Evolutionary conservation across 2,888 invertebrate genomes (phyloP), one percentile per base, ranked within the genome.

Genomic region (Epinotia ramella): DNA sequence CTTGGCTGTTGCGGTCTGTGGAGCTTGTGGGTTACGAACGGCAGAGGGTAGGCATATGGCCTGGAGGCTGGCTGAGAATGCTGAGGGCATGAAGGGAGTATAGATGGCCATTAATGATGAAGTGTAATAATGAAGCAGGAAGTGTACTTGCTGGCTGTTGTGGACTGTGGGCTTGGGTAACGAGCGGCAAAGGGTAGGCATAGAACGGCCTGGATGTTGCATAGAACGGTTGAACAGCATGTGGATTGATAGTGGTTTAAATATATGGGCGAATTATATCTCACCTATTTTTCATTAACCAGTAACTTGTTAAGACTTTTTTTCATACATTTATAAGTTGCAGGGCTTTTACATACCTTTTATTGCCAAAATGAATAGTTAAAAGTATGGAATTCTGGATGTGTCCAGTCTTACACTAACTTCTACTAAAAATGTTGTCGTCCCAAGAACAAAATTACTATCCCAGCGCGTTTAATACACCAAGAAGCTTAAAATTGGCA

Each of bases 81-180:
- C 11, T 24, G 28, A 16, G 33, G 18, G 28, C 1, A 33, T 18
- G 13, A 60, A 60, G 28, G 16, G 60, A 60, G 28, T 28, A 59
- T 11, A 44, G 7, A 44, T 97, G 83, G 97, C 97, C 28, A 97
- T 2, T 28, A 28, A 28, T 28, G 3, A 28, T 2, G 24, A 28
- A 28, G 24, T 28, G 24, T 28, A 40, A 40, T 33, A 33, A 33
- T 33, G 33, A 33, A 33, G 33, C 6, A 33, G 33, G 33, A 33
- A 33, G 33, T 33, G 33, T 33, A 33, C 33, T 33, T 33, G 33
- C 24, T 28, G 24, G 24, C 24, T 3, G 3, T 33, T 6, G 33
- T 1, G 33, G 6, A 6, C 33, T 33, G 33, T 33, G 33, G 33
- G 33, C 33, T 33, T 33, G 33, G 33, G 33, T 97, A 77, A 96